Percentiles rank a stretch among this genome's conserved stretches.
These are phyloP conservation scores for Anolis sagrei DNA, from an alignment of 2,113 vertebrate genomes.

Conservation along the genomic window DNA sequence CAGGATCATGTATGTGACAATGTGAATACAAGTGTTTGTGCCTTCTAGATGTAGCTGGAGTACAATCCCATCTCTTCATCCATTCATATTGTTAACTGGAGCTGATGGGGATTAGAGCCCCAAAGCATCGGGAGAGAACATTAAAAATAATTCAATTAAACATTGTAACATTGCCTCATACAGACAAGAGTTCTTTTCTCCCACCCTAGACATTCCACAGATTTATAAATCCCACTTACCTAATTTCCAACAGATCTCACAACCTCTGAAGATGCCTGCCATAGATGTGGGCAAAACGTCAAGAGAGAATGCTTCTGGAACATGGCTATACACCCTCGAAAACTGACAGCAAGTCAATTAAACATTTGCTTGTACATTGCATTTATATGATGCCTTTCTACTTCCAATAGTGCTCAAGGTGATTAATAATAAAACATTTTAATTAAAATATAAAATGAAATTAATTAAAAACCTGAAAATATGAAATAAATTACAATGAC, in stretches of 20 bases:
- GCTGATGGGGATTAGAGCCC: background rate
- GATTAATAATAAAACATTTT: background rate
- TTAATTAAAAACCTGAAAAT: background rate
- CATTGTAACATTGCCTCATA: no score
- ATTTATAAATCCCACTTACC: no score
- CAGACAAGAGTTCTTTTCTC: no score
- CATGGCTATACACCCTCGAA: no score
- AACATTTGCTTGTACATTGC: background rate
- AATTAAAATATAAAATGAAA: background rate
- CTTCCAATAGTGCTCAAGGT: background rate
- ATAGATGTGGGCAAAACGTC: no score
- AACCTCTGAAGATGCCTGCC: no score
- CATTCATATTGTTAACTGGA: background rate
- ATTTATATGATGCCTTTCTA: background rate
- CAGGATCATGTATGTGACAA: no score
- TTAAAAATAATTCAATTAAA: background rate
- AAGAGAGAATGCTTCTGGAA: no score
- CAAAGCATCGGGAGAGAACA: background rate
- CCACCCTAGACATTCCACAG: no score
- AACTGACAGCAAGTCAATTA: no score
- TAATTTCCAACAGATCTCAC: no score
- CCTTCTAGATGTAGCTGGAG: background rate
- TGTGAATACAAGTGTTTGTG: background rate
- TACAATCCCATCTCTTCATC: background rate
- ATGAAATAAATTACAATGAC: background rate